Base-by-base conservation (phyloP, 2,797 vertebrate species). In the Adrianichthys oophorus region DNA sequence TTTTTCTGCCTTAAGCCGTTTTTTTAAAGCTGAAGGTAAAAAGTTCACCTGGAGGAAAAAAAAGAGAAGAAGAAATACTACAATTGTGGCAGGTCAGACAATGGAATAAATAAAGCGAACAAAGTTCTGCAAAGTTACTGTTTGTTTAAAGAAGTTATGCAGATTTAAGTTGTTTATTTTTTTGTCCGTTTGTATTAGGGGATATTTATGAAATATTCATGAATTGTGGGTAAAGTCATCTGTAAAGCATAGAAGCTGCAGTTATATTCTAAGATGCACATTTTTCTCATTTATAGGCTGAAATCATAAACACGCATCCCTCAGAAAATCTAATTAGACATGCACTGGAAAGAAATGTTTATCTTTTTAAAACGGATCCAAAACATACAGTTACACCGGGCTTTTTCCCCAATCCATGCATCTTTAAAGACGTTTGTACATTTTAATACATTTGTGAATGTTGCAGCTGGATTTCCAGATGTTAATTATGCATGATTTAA, bases 391-490 rank as follows among this genome's bases (percentile, higher is more conserved):
- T 51, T 64, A 61, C 29, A 8, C 1, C 43, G 42, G 68, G 48
- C 48, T 52, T 52, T 48, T 58, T 70, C 65, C 79, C 63, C 60
- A 62, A 18, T 49, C 66, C 68, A 78, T 65, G 48, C 62, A 56
- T 83, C 78, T 78, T 85, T 75, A 16, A 82, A 72, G 79, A 78
- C 55, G 55, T 81, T 62, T 79, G 52, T 84, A 57, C 85, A 75
- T 83, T 85, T 80, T 68, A 79, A 73, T 56, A 56, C 62, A 68
- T 85, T 70, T 78, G 66, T 85, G 77, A 80, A 59, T 78, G 83
- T 86, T 84, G 70, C 79, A 72, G 84, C 85, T 82, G 82, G 78
- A 70, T 82, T 80, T 83, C 74, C 65, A 76, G 46, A 68, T 79
- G 69, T 78, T 63, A 69, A 68, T 62, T 62, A 63, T 68, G 18